These are phyloP conservation scores for Megalonaias nervosa DNA, from an alignment of 1,140 invertebrate species.

Conservation along the genomic window DNA sequence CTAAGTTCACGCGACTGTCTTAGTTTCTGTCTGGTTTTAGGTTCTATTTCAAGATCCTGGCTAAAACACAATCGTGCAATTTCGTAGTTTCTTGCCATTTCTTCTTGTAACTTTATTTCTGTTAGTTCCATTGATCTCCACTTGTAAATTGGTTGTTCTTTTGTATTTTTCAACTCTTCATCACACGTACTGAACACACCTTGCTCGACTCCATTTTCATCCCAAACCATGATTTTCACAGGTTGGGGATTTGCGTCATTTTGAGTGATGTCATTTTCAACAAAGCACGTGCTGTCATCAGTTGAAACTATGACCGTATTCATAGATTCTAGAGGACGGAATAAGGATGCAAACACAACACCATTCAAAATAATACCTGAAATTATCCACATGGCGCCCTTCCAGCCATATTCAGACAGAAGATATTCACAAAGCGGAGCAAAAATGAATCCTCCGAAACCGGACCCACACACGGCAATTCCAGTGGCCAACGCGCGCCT, in stretches of 20 bases:
- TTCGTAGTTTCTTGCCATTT: slow-evolving; percentile 3
- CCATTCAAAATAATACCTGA: slow-evolving; percentile 95
- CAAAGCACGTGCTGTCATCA: slow-evolving; percentile 14
- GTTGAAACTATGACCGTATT: slow-evolving; percentile 68
- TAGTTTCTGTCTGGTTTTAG: slow-evolving; percentile 5
- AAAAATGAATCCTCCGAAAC: slow-evolving; percentile 87
- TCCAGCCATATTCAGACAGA: slow-evolving; percentile 81
- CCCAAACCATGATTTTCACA: too few species aligned
- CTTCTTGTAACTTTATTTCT: slow-evolving; percentile 4
- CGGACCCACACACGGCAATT: slow-evolving; percentile 96
- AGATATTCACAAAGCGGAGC: slow-evolving; percentile 78
- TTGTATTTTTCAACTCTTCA: slow-evolving; percentile 16
- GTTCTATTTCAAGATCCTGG: slow-evolving; percentile 9
- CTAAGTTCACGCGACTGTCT: slow-evolving; percentile 19
- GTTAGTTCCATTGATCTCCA: slow-evolving; percentile 13
- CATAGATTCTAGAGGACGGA: slow-evolving; percentile 82
- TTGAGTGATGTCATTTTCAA: neutral
- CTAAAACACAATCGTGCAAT: slow-evolving; percentile 24
- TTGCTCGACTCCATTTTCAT: too few species aligned
- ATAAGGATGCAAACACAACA: slow-evolving; percentile 93
- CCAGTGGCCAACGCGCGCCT: slow-evolving; percentile 98
- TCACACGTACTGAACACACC: neutral
- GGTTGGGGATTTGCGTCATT: too few species aligned
- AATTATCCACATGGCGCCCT: slow-evolving; percentile 75
- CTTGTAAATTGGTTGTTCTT: slow-evolving; percentile 9